phyloP scores from a whole-genome alignment of 2,797 vertebrate species.

The Crypturellus tataupa region DNA sequence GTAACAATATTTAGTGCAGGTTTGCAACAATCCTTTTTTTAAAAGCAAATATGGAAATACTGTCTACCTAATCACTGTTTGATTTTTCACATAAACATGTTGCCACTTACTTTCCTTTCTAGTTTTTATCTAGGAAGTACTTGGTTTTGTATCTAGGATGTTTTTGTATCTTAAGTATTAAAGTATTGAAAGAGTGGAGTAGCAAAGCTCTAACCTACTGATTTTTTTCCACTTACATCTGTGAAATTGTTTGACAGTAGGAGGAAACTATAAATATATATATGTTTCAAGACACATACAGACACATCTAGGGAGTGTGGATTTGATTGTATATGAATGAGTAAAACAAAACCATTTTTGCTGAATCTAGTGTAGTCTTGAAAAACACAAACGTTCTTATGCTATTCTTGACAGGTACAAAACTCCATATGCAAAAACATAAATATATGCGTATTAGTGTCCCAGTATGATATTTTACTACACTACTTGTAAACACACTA shows the following conservation, averaged over 20 bases:
- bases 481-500: slow-evolving; percentile 60
- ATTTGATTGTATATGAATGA: not conserved
- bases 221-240: not conserved
- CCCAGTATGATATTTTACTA: slow-evolving; percentile 6
- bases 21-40: slow-evolving; percentile 12
- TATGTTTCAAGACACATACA: slow-evolving; percentile 3
- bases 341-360: not conserved
- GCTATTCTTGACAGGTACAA: slow-evolving; percentile 22
- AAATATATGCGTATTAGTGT: slow-evolving; percentile 18
- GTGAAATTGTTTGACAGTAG: not conserved
- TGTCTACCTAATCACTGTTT: slow-evolving; percentile 28
- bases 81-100: slow-evolving; percentile 1
- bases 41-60: not conserved
- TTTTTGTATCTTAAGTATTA: not conserved
- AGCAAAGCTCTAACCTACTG: not conserved
- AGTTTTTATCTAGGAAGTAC: slow-evolving; percentile 1
- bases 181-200: slow-evolving; percentile 25
- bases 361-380: not conserved
- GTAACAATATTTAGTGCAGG: not conserved
- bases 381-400: not conserved
- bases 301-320: not conserved
- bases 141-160: not conserved
- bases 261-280: not conserved
- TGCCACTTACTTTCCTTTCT: slow-evolving; percentile 6
- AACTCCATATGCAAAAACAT: slow-evolving; percentile 11